Conservation (phyloP, 2,888 invertebrate genomes). For the Nowickia ferox region DNA sequence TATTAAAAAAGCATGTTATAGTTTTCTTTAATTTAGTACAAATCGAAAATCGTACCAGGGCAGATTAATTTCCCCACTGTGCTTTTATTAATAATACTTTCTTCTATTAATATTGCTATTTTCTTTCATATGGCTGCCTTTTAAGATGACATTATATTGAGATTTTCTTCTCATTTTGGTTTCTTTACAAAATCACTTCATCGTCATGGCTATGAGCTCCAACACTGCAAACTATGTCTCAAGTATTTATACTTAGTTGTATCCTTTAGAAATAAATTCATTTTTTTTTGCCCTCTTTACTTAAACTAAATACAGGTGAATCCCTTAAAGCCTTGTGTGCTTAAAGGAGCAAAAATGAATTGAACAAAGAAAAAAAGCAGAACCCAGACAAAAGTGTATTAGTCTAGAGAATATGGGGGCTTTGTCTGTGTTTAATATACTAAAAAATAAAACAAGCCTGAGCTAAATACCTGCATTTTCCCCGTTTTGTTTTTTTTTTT, state of each 20-base stretch:
- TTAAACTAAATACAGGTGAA: constrained; percentile 61
- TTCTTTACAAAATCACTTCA: constrained; percentile 53
- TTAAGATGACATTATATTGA: constrained; percentile 40
- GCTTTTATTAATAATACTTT: neutral
- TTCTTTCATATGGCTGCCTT: constrained; percentile 24
- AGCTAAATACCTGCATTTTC: constrained; percentile 44
- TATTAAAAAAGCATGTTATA: too few relatives aligned
- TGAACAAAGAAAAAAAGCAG: neutral
- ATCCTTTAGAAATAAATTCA: constrained; percentile 16
- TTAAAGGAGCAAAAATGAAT: constrained; percentile 40
- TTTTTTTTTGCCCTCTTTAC: constrained; percentile 35
- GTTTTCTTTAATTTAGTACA: too few relatives aligned
- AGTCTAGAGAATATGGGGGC: constrained; percentile 48
- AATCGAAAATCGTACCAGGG: neutral
- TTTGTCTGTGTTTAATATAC: constrained; percentile 61
- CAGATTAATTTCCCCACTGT: constrained; percentile 6
- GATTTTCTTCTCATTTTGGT: constrained; percentile 38
- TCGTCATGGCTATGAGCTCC: constrained; percentile 8
- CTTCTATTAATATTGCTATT: constrained; percentile 11
- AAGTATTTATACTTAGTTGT: constrained; percentile 47
- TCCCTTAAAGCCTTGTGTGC: constrained; percentile 45
- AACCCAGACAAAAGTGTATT: constrained; percentile 18
- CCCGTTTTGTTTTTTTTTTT: neutral
- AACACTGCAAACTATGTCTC: constrained; percentile 29
- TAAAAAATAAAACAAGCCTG: constrained; percentile 37